phyloP scores from a whole-genome alignment of 2,888 invertebrate genomes.

The Drosophila acutilabella region DNA sequence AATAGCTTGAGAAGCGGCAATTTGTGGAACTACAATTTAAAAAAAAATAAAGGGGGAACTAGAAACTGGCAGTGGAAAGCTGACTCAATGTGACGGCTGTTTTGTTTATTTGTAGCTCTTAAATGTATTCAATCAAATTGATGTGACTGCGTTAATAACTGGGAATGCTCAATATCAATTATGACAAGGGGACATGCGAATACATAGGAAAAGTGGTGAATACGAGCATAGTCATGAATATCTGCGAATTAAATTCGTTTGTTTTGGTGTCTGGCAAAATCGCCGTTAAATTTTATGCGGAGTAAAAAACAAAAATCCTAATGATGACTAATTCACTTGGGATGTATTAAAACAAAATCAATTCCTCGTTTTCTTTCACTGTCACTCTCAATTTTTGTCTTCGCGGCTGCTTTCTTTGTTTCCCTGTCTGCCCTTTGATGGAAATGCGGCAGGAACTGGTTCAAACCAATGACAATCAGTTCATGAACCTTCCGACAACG shows the following conservation, averaged over 20 bases:
- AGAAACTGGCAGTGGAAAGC: constrained; percentile 12
- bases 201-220: constrained; percentile 4
- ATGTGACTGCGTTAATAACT: constrained; percentile 53
- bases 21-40: background rate
- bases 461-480: constrained; percentile 60
- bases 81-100: constrained; percentile 6
- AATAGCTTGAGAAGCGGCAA: background rate
- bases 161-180: constrained; percentile 67
- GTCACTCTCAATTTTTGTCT: background rate
- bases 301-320: background rate
- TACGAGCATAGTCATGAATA: constrained; percentile 12
- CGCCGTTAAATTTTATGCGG: constrained; percentile 34
- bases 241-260: constrained; percentile 21
- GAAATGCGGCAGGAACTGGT: constrained; percentile 59
- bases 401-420: background rate
- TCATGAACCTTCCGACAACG: constrained; percentile 46
- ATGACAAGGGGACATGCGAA: constrained; percentile 44
- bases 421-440: background rate
- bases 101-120: constrained; percentile 6
- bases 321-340: constrained; percentile 24
- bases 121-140: constrained; percentile 53
- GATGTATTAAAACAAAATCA: constrained; percentile 63
- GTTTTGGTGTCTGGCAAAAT: constrained; percentile 26
- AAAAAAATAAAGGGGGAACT: background rate
- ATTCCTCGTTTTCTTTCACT: no score